Conservation (phyloP, 2,797 vertebrate species). For the Threskiornis aethiopicus region DNA sequence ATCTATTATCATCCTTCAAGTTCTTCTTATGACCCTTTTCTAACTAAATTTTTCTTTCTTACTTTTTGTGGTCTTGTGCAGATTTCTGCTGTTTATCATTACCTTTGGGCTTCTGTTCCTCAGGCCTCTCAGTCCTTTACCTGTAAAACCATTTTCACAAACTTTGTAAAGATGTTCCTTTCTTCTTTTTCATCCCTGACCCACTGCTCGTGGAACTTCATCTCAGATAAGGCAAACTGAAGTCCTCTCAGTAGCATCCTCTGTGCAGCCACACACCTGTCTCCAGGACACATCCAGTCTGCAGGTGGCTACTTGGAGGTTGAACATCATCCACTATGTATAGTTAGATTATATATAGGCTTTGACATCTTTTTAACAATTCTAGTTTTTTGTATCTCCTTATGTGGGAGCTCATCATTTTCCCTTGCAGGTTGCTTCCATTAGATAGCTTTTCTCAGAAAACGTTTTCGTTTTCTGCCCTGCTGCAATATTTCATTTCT, state of each 20-base stretch:
- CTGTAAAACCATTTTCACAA: background rate
- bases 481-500: background rate
- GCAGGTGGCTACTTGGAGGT: background rate
- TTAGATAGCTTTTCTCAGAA: background rate
- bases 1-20: background rate
- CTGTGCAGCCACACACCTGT: background rate
- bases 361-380: background rate
- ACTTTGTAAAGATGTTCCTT: background rate
- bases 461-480: background rate
- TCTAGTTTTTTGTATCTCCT: background rate
- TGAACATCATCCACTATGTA: background rate
- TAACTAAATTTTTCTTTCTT: background rate
- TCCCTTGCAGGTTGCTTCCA: background rate
- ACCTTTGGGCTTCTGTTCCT: background rate
- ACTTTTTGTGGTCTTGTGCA: background rate
- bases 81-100: background rate
- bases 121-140: background rate
- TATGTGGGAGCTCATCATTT: background rate
- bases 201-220: background rate
- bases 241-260: background rate
- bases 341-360: fast-evolving
- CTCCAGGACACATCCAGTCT: background rate
- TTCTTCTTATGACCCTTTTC: background rate
- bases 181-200: background rate
- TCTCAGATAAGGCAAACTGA: background rate